These are phyloP conservation scores for Buceros bicornis DNA, from an alignment of 2,797 vertebrate genomes.

Conservation along the genomic window DNA sequence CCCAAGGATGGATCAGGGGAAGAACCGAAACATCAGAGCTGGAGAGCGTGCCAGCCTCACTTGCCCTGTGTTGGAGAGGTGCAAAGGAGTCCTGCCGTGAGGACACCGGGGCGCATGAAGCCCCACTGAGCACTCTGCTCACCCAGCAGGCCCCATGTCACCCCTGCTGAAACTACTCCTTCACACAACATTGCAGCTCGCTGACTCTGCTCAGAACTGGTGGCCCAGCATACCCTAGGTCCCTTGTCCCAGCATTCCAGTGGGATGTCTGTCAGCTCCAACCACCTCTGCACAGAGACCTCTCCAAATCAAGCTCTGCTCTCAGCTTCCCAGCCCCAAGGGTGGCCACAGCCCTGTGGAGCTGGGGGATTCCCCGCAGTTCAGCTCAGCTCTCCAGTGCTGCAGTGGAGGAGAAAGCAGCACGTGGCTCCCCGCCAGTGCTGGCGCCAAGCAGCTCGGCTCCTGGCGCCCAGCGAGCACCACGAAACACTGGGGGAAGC, in stretches of 20 bases:
- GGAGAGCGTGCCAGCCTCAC: fast-evolving
- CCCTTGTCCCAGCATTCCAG: fast-evolving
- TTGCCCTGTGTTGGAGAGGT: fast-evolving
- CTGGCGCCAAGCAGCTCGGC: slow-evolving; percentile 53
- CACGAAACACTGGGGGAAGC: neutral
- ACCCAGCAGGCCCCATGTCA: fast-evolving
- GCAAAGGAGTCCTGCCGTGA: neutral
- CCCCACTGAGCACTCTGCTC: neutral
- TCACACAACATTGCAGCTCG: fast-evolving
- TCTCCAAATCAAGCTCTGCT: neutral
- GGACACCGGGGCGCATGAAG: neutral
- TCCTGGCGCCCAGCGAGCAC: neutral
- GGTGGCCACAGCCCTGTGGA: neutral
- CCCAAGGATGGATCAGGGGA: neutral
- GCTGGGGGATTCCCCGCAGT: neutral
- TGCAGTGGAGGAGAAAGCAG: neutral
- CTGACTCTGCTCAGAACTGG: neutral
- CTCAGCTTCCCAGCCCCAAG: neutral
- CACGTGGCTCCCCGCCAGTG: neutral
- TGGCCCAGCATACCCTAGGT: no score
- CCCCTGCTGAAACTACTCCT: neutral
- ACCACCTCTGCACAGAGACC: fast-evolving
- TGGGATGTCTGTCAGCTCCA: neutral
- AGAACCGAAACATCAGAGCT: neutral
- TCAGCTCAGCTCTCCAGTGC: neutral